These are phyloP conservation scores for Eospalax fontanierii DNA, from an alignment of 2,797 vertebrate species.

Conservation along the genomic window DNA sequence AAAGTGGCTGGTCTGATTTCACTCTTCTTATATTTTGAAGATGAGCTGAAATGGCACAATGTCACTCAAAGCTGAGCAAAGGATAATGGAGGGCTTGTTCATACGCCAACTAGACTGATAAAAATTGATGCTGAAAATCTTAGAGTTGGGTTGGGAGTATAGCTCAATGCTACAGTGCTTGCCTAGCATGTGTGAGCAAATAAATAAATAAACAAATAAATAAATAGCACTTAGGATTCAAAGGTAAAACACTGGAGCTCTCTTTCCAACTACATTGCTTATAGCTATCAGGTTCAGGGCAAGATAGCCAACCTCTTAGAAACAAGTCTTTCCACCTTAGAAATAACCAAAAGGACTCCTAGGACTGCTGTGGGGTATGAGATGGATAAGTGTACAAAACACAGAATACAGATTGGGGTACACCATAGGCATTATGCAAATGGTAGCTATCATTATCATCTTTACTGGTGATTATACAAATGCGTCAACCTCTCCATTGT, in stretches of 20 bases:
- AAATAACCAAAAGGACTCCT: not conserved
- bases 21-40: not conserved
- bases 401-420: not conserved
- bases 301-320: not conserved
- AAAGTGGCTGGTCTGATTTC: not conserved
- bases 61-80: not conserved
- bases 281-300: not conserved
- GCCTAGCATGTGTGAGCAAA: not conserved
- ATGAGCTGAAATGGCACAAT: conserved; percentile 43
- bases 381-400: not conserved
- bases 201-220: not conserved
- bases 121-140: not conserved
- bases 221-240: not conserved
- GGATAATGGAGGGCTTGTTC: not conserved
- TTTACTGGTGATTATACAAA: not conserved
- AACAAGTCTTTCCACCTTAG: not conserved
- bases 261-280: not conserved
- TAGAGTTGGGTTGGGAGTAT: not conserved
- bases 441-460: not conserved
- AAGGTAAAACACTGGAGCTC: not conserved
- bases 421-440: not conserved
- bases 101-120: not conserved
- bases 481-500: not conserved
- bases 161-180: not conserved
- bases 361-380: not conserved